Evolutionary conservation across 2,113 vertebrate species (phyloP).

Genomic region (Otolemur garnettii): DNA sequence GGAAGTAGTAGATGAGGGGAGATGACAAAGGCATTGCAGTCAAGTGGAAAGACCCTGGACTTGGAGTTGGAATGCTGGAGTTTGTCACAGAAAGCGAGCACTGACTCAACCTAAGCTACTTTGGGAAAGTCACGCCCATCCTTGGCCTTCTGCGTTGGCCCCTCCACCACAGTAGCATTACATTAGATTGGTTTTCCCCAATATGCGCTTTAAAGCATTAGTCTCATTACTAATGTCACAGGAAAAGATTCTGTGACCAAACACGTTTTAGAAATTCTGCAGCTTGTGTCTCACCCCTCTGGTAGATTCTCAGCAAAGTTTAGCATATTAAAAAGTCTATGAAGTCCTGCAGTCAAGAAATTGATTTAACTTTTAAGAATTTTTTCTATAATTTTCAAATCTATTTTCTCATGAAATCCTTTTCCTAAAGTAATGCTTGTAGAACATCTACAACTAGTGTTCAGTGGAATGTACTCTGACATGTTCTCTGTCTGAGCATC

Average conservation of each 20-base stretch:
- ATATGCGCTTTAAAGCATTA: background rate
- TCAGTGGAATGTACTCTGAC: background rate
- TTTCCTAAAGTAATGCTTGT: background rate
- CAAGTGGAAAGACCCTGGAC: background rate
- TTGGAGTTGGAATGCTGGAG: background rate
- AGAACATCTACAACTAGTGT: background rate
- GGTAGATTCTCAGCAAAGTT: background rate
- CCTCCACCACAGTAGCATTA: background rate
- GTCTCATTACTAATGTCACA: background rate
- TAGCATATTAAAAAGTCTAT: background rate
- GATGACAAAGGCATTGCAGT: background rate
- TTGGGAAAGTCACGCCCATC: background rate
- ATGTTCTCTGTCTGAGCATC: background rate
- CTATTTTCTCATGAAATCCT: background rate
- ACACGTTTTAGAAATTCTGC: background rate
- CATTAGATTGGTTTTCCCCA: background rate
- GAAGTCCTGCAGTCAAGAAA: background rate
- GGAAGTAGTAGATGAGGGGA: background rate
- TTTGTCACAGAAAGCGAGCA: background rate
- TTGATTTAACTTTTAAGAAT: slow-evolving; percentile 9
- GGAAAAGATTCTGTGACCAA: background rate
- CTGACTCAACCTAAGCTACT: background rate
- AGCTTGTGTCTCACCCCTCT: background rate
- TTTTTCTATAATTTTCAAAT: background rate
- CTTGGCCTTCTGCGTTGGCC: background rate